phyloP scores from a whole-genome alignment of 2,113 vertebrate genomes.

The Felis catus region DNA sequence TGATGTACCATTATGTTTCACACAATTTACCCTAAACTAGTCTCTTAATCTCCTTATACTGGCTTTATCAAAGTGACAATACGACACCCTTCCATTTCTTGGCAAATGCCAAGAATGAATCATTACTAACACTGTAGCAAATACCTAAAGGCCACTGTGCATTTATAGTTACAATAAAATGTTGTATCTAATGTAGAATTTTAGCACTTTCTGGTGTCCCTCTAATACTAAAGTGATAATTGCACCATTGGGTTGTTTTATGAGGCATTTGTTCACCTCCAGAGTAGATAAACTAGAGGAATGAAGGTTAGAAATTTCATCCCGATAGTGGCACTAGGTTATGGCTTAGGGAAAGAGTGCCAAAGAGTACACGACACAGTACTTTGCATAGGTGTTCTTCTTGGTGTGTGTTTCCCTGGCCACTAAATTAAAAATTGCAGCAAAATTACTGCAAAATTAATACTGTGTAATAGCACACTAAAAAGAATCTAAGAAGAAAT shows the following conservation, averaged over 20 bases:
- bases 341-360: conserved; percentile 20
- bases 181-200: conserved; percentile 65
- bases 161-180: conserved; percentile 80
- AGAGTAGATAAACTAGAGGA: conserved; percentile 77
- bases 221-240: conserved; percentile 79
- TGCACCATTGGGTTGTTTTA: conserved; percentile 80
- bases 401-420: neutral
- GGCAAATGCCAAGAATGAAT: conserved; percentile 60
- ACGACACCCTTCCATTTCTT: conserved; percentile 59
- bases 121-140: conserved; percentile 74
- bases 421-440: neutral
- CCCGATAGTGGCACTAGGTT: conserved; percentile 49
- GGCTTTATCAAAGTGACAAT: neutral
- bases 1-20: neutral
- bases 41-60: neutral
- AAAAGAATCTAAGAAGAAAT: neutral
- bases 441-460: neutral
- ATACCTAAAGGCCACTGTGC: conserved; percentile 71
- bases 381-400: neutral
- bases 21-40: neutral
- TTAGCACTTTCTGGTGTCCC: conserved; percentile 75
- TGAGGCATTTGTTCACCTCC: conserved; percentile 75
- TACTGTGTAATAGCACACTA: neutral
- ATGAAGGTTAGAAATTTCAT: conserved; percentile 75
- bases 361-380: neutral